These are phyloP conservation scores for Grallaria varia DNA, from an alignment of 2,113 vertebrate genomes.

Conservation along the genomic window DNA sequence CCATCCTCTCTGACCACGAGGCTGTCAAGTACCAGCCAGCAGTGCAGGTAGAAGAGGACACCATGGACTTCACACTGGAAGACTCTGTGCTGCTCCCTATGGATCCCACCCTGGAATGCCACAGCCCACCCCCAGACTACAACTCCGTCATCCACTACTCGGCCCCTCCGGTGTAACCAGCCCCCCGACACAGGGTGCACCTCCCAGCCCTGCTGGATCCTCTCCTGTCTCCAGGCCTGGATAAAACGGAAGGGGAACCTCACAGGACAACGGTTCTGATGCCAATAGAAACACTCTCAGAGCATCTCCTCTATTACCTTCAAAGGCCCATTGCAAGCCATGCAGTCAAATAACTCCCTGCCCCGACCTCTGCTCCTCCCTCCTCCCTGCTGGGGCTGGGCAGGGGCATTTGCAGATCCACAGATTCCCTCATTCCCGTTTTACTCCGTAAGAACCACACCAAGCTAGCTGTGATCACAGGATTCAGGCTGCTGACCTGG, in stretches of 20 bases:
- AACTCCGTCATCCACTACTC: constrained; percentile 90
- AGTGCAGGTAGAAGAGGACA: constrained; percentile 63
- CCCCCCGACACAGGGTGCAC: not conserved
- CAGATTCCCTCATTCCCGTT: not conserved
- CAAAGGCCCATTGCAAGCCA: not conserved
- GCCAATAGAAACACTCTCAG: not conserved
- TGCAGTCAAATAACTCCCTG: not conserved
- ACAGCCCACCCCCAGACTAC: constrained; percentile 92
- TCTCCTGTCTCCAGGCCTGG: not conserved
- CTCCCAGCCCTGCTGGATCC: not conserved
- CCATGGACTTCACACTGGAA: constrained; percentile 82
- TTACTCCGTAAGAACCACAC: not conserved
- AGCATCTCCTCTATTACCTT: not conserved
- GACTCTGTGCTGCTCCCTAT: constrained; percentile 77
- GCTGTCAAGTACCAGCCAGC: constrained; percentile 71
- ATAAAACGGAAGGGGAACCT: not conserved
- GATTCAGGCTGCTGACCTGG: not conserved
- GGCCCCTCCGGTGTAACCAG: constrained; percentile 80
- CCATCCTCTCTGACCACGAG: constrained; percentile 79
- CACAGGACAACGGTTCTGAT: not conserved
- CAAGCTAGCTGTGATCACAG: not conserved
- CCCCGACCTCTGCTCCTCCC: not conserved
- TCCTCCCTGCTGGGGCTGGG: not conserved
- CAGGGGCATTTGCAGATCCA: not conserved
- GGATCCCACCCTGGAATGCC: constrained; percentile 85